Conservation (phyloP, 2,888 invertebrate species). For the Scaptomyza polygonia region DNA sequence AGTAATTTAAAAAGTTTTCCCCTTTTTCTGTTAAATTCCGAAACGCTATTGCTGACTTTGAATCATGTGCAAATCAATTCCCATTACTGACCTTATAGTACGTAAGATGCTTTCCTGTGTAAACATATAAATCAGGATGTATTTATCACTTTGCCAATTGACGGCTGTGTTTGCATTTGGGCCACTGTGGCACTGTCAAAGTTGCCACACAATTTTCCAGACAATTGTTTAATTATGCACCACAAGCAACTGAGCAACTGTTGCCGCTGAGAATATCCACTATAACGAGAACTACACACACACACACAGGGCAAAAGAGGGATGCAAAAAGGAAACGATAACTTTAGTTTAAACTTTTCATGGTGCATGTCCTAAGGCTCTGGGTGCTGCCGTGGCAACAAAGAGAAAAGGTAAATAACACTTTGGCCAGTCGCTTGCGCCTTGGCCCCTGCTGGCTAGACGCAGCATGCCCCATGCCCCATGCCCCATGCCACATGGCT, state of each 20-base stretch:
- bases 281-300: conserved; percentile 6
- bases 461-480: conserved; percentile 31
- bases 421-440: conserved; percentile 49
- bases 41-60: background rate
- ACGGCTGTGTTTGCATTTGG: conserved; percentile 18
- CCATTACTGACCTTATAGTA: background rate
- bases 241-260: conserved; percentile 58
- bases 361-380: conserved; percentile 15
- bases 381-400: conserved; percentile 38
- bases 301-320: background rate
- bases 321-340: conserved; percentile 1
- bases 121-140: conserved; percentile 2
- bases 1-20: too few relatives aligned
- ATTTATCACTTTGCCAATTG: conserved; percentile 16
- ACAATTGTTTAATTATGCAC: conserved; percentile 72
- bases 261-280: conserved; percentile 35
- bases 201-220: conserved; percentile 58
- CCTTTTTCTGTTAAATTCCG: too few relatives aligned
- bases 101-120: background rate
- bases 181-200: conserved; percentile 15
- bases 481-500: background rate
- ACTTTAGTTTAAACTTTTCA: conserved; percentile 53
- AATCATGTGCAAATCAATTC: background rate
- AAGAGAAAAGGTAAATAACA: conserved; percentile 72
- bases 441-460: conserved; percentile 32